phyloP scores from a whole-genome alignment of 2,888 invertebrate genomes.

The Polyommatus icarus region DNA sequence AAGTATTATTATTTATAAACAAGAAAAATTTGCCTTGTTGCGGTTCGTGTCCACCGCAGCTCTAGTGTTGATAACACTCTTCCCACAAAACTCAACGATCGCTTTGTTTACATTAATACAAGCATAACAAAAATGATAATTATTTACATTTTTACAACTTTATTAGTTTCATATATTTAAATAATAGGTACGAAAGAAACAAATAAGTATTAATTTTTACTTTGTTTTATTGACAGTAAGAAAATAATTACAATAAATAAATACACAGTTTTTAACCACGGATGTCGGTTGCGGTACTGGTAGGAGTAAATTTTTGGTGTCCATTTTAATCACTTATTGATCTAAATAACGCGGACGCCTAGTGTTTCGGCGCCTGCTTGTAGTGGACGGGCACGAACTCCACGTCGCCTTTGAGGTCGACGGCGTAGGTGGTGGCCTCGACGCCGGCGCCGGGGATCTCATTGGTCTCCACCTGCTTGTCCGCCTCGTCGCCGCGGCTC shows the following conservation, averaged over 20 bases:
- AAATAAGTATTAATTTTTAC: not conserved
- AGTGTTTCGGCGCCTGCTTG: not conserved
- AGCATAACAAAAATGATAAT: not conserved
- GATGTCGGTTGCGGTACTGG: not conserved
- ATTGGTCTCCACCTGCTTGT: slow-evolving; percentile 38
- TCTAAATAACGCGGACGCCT: not conserved
- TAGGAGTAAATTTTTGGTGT: not conserved
- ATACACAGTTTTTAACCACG: not conserved
- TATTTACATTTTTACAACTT: not conserved
- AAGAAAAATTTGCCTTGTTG: not conserved
- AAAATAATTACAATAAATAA: not conserved
- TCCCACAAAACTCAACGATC: not conserved
- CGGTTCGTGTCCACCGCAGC: not conserved
- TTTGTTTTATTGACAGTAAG: not conserved
- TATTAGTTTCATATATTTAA: too few relatives aligned
- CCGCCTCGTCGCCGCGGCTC: not conserved
- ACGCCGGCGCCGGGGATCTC: slow-evolving; percentile 47
- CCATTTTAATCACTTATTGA: not conserved
- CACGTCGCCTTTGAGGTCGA: slow-evolving; percentile 60
- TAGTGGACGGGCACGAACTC: slow-evolving; percentile 64
- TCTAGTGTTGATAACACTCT: not conserved
- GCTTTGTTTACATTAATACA: not conserved
- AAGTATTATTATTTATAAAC: not conserved
- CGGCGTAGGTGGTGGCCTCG: slow-evolving; percentile 67
- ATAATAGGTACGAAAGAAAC: not conserved